Conservation (phyloP, 1,140 invertebrate species). For the Temnothorax longispinosus region DNA sequence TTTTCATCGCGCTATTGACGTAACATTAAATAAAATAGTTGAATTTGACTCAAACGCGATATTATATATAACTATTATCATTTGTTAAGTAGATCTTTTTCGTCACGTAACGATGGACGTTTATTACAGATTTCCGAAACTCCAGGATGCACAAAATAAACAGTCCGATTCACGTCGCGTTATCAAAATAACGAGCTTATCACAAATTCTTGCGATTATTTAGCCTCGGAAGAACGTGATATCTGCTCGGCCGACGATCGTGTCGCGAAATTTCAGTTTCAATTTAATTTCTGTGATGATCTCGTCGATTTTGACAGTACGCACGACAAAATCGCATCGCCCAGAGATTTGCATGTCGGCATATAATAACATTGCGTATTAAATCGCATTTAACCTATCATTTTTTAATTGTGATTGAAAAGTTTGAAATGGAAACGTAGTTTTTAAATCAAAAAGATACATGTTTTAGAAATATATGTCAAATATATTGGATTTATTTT, state of each 20-base stretch:
- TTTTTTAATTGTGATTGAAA: constrained; percentile 2
- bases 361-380: constrained; percentile 2
- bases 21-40: constrained; percentile 24
- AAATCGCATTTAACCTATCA: constrained; percentile 25
- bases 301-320: neutral
- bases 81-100: constrained; percentile 1
- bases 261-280: constrained; percentile 2
- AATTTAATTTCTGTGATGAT: constrained; percentile 28
- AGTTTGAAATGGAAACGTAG: neutral
- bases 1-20: neutral
- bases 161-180: neutral
- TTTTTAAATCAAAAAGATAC: neutral
- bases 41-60: neutral
- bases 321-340: neutral
- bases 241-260: neutral
- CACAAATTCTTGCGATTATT: neutral
- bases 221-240: constrained; percentile 25
- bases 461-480: neutral
- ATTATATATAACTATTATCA: neutral
- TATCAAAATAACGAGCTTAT: constrained; percentile 14
- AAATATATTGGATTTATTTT: neutral
- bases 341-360: constrained; percentile 28
- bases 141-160: neutral
- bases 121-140: neutral
- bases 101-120: neutral